Conservation (phyloP, 2,888 invertebrate genomes). For the Dicyrtomina minuta region DNA sequence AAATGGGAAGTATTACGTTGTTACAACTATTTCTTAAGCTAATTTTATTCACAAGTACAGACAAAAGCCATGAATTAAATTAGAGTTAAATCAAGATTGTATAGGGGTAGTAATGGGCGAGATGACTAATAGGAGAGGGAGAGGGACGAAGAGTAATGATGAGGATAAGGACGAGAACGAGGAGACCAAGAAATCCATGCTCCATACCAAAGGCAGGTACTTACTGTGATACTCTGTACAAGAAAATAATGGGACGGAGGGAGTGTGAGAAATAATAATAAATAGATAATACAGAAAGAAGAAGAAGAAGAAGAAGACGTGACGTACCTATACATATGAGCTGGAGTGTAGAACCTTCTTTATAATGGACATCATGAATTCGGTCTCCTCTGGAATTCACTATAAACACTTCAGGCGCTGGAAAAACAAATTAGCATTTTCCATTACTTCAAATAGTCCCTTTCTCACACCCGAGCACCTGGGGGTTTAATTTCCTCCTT, state of each 20-base stretch:
- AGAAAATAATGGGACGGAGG: no score
- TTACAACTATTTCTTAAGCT: neutral
- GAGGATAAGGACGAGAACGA: neutral
- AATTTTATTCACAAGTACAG: conserved; percentile 12
- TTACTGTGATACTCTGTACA: no score
- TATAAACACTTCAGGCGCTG: conserved; percentile 71
- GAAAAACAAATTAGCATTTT: conserved; percentile 36
- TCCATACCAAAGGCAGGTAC: no score
- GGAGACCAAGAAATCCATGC: neutral
- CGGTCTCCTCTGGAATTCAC: conserved; percentile 68
- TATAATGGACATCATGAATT: conserved; percentile 68
- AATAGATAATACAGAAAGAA: no score
- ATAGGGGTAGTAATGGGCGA: conserved; percentile 4
- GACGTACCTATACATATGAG: conserved; percentile 63
- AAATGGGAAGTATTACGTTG: neutral
- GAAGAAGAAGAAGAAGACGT: no score
- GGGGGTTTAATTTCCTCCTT: conserved; percentile 28
- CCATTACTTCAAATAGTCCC: conserved; percentile 33
- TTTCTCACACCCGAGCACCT: conserved; percentile 26
- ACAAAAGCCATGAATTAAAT: conserved; percentile 30
- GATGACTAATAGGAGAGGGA: neutral
- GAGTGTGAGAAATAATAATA: no score
- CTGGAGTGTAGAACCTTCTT: conserved; percentile 69
- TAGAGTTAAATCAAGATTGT: conserved; percentile 27
- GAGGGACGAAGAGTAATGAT: no score